Percentiles rank a stretch among this genome's conserved stretches.
Evolutionary conservation across 1,140 invertebrate genomes (phyloP).

Genomic region (Parasteatoda tepidariorum): DNA sequence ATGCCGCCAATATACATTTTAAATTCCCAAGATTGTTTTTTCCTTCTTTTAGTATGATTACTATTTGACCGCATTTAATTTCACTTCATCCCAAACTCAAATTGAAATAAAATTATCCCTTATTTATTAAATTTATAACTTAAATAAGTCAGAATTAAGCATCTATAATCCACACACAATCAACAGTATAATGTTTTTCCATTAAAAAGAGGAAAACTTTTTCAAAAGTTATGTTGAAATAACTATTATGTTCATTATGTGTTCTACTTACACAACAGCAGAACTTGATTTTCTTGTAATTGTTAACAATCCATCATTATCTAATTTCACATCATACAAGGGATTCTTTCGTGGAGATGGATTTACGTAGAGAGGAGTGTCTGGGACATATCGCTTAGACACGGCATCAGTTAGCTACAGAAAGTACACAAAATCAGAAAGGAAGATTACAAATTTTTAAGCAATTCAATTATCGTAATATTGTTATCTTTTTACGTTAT

Average conservation of each 20-base stretch:
- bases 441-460: background rate
- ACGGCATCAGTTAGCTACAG: constrained; percentile 4
- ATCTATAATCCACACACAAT: too few species aligned
- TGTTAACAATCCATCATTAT: background rate
- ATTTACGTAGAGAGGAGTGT: constrained; percentile 1
- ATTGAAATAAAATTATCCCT: too few species aligned
- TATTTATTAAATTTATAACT: too few species aligned
- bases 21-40: too few species aligned
- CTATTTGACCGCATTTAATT: too few species aligned
- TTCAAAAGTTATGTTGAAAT: background rate
- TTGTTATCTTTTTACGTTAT: background rate
- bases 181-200: too few species aligned
- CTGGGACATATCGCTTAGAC: constrained; percentile 6
- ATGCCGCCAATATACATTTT: too few species aligned
- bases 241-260: background rate
- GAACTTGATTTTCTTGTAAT: constrained; percentile 8
- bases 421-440: background rate
- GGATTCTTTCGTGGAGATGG: background rate
- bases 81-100: too few species aligned
- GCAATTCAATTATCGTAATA: background rate
- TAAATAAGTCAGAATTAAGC: too few species aligned
- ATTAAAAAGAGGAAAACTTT: background rate
- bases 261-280: constrained; percentile 8
- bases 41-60: too few species aligned
- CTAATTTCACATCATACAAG: constrained; percentile 10